Conservation (phyloP, 2,113 vertebrate genomes). For the Bos indicus region DNA sequence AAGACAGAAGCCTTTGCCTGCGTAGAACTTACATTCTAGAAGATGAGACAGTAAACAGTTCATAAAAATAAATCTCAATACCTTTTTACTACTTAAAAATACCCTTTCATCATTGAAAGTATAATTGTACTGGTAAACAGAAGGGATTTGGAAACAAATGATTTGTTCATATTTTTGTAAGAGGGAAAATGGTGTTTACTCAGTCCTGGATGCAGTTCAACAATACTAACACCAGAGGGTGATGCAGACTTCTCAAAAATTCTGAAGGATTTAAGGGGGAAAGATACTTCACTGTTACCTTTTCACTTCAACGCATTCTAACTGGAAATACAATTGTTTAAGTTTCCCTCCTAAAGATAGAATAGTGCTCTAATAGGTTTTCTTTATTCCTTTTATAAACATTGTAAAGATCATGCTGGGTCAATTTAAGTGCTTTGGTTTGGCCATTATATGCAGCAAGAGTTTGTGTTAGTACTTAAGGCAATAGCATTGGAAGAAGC, state of each 20-base stretch:
- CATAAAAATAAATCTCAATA: not conserved
- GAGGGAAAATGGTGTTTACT: not conserved
- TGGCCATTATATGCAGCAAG: not conserved
- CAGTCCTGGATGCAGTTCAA: not conserved
- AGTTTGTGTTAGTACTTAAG: not conserved
- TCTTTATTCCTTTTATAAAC: not conserved
- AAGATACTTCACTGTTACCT: not conserved
- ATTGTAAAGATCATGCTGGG: not conserved
- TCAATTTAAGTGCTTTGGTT: not conserved
- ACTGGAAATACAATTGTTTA: not conserved
- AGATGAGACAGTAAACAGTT: not conserved
- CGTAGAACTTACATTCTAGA: not conserved
- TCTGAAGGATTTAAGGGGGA: not conserved
- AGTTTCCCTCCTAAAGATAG: not conserved
- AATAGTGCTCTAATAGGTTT: not conserved
- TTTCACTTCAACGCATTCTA: not conserved
- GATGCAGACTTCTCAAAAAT: not conserved
- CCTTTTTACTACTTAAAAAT: not conserved
- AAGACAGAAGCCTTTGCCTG: not conserved
- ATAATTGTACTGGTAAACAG: not conserved
- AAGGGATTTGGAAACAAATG: not conserved
- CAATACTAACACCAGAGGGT: conserved; percentile 13
- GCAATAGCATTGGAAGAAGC: not conserved
- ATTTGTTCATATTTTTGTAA: not conserved
- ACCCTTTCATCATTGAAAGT: not conserved